phyloP scores from a whole-genome alignment of 2,113 vertebrate genomes.

The Cettia cetti region DNA sequence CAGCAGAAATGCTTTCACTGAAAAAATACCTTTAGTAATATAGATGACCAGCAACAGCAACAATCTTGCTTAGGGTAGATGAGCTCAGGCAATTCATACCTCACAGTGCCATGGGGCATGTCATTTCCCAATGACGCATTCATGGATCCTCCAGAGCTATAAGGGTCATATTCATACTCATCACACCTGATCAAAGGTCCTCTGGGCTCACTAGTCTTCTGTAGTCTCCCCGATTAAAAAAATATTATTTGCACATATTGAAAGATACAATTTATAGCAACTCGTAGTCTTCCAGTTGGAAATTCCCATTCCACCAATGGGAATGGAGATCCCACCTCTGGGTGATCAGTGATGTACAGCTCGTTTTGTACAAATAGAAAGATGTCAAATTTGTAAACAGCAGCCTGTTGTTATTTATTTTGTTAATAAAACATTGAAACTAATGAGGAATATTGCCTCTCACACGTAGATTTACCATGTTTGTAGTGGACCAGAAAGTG shows the following conservation, averaged over 20 bases:
- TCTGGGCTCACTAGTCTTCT: background rate
- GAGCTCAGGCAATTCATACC: background rate
- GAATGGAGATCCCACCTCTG: background rate
- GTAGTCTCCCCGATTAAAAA: background rate
- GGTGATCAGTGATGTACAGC: background rate
- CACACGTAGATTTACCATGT: background rate
- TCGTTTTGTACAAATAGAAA: background rate
- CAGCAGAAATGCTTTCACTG: background rate
- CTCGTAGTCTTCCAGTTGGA: background rate
- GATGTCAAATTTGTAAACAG: background rate
- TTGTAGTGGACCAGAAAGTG: accelerated
- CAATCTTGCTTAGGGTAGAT: background rate
- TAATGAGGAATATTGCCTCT: background rate
- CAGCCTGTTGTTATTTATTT: background rate
- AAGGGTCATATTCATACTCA: background rate
- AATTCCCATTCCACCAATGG: background rate
- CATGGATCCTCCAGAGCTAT: background rate
- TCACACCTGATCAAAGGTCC: background rate
- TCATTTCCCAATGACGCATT: background rate
- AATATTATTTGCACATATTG: background rate
- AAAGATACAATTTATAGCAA: background rate
- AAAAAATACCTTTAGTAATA: background rate
- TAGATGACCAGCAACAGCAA: background rate
- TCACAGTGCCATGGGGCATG: background rate
- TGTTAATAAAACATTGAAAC: background rate